Evolutionary conservation across 2,797 vertebrate species (phyloP).

Genomic region (Sebastolobus alascanus): DNA sequence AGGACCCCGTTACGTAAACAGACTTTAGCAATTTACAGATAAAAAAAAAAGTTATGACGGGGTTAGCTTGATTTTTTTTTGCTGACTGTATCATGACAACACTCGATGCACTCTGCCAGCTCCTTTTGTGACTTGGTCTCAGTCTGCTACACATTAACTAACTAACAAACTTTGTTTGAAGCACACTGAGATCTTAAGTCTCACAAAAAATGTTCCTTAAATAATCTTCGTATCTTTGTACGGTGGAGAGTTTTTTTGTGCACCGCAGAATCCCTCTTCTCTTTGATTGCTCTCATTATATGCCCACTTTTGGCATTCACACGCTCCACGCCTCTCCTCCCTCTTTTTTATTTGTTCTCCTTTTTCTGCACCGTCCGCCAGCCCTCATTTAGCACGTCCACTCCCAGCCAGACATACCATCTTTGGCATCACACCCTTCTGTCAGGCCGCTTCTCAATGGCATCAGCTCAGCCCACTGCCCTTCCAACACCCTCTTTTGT

Average conservation of each 20-base stretch:
- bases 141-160: not conserved
- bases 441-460: constrained; percentile 66
- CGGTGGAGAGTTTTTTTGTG: constrained; percentile 3
- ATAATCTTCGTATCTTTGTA: not conserved
- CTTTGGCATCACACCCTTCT: constrained; percentile 71
- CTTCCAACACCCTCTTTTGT: constrained; percentile 76
- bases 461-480: constrained; percentile 61
- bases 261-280: constrained; percentile 12
- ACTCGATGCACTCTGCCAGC: not conserved
- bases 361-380: constrained; percentile 60
- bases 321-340: constrained; percentile 29
- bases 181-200: not conserved
- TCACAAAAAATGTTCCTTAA: not conserved
- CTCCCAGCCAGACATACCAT: constrained; percentile 64
- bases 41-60: not conserved
- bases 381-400: constrained; percentile 68
- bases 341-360: constrained; percentile 62
- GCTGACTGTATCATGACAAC: not conserved
- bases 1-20: not conserved
- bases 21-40: not conserved
- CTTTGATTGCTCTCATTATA: constrained; percentile 29
- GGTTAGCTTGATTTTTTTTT: not conserved
- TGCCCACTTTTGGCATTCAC: constrained; percentile 43
- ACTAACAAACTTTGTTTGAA: constrained; percentile 1
- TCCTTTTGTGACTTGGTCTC: not conserved